phyloP scores from a whole-genome alignment of 2,797 vertebrate genomes.

The Acanthiza pusilla region DNA sequence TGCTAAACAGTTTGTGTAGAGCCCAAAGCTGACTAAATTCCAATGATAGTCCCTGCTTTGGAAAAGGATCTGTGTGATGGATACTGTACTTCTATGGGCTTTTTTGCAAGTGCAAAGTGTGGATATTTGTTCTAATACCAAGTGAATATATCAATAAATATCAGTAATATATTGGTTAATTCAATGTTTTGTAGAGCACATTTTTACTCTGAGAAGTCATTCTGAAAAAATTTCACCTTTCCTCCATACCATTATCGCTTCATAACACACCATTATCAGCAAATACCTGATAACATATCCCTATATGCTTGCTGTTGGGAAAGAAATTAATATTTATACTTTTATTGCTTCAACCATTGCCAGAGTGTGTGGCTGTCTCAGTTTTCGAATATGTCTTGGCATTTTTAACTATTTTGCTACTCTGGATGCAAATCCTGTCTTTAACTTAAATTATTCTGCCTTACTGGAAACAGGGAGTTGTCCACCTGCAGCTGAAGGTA shows the following conservation, averaged over 20 bases:
- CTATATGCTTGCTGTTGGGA: neutral
- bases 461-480: neutral
- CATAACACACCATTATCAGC: neutral
- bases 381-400: neutral
- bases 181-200: neutral
- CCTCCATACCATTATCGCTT: neutral
- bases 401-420: neutral
- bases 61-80: neutral
- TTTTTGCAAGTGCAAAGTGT: neutral
- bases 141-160: neutral
- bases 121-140: neutral
- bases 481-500: neutral
- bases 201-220: neutral
- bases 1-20: neutral
- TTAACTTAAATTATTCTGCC: neutral
- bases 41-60: neutral
- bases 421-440: neutral
- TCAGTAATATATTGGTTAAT: neutral
- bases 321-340: neutral
- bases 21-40: neutral
- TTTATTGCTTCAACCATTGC: neutral
- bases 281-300: slow-evolving; percentile 20
- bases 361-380: neutral
- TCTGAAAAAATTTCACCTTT: slow-evolving; percentile 12
- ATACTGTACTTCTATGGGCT: neutral